Conservation (phyloP, 2,797 vertebrate genomes). For the Chrosomus eos region DNA sequence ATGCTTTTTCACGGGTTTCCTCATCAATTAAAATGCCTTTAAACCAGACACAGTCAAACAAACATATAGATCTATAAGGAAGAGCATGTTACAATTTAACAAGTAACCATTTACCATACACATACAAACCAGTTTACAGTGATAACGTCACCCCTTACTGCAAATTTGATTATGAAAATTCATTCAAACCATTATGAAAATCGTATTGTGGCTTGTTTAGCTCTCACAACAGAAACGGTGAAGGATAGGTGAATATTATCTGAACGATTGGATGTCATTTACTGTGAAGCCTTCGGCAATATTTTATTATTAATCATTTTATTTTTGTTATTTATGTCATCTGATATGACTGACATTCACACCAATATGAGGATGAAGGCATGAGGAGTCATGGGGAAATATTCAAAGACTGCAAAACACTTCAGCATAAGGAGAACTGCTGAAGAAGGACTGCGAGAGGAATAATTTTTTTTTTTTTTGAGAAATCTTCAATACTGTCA, state of each 20-base stretch:
- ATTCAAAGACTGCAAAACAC: neutral
- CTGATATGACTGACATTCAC: neutral
- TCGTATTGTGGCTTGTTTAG: neutral
- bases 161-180: constrained; percentile 58
- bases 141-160: constrained; percentile 18
- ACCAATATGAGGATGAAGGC: neutral
- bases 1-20: neutral
- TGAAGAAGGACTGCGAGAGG: neutral
- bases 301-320: neutral
- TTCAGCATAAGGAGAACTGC: neutral
- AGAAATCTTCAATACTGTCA: constrained; percentile 1
- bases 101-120: neutral
- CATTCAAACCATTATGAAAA: constrained; percentile 50
- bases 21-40: neutral
- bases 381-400: constrained; percentile 1
- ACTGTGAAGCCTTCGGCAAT: neutral
- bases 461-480: too few relatives aligned
- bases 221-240: neutral
- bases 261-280: neutral
- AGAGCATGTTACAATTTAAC: neutral
- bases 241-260: neutral
- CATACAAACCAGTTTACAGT: constrained; percentile 17
- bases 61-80: neutral
- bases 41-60: neutral
- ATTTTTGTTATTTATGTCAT: neutral